Evolutionary conservation across 2,797 vertebrate genomes (phyloP), one percentile per base, ranked within the genome.

Genomic region (Poecilia velifera): DNA sequence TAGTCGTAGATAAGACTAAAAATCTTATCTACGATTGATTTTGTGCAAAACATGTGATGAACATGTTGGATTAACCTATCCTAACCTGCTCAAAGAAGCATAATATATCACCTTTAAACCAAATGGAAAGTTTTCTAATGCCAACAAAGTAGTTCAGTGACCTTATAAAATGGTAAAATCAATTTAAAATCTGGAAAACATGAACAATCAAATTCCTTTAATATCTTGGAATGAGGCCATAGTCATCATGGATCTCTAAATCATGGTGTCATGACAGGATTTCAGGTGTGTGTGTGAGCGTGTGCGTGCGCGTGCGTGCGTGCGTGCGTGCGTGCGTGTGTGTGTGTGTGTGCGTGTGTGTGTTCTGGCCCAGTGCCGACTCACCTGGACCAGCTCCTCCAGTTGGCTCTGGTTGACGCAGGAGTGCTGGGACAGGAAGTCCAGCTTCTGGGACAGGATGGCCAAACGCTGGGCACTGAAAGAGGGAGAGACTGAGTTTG

Each of bases 361-460:
- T 13, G 3, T 34, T 39, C 14, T 3, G 53, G 66, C 49, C 36
- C 14, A 43, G 4, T 16, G 5, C 4, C 36, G 20, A 78, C 78
- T 96, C 95, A 99, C 98, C 98, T 98, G 97, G 78, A 99, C 97
- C 89, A 99, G 96, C 82, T 98, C 96, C 88, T 99, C 98, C 91
- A 99, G 95, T 88, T 99, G 96, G 12, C 96, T 97, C 78, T 96
- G 96, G 91, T 98, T 98, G 89, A 99, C 97, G 87, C 98, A 99
- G 62, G 97, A 85, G 80, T 99, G 97, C 78, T 94, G 94, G 84
- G 97, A 96, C 78, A 99, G 95, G 90, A 99, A 99, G 36, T 96
- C 96, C 80, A 97, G 95, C 94, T 99, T 99, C 96, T 98, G 97
- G 90, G 96, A 94, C 92, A 98, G 91, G 81, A 99, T 98, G 85